Percentiles rank a stretch among this genome's conserved stretches.
These are phyloP conservation scores for Pseudolaguvia tuberculata DNA, from an alignment of 2,113 vertebrate genomes.

Conservation along the genomic window DNA sequence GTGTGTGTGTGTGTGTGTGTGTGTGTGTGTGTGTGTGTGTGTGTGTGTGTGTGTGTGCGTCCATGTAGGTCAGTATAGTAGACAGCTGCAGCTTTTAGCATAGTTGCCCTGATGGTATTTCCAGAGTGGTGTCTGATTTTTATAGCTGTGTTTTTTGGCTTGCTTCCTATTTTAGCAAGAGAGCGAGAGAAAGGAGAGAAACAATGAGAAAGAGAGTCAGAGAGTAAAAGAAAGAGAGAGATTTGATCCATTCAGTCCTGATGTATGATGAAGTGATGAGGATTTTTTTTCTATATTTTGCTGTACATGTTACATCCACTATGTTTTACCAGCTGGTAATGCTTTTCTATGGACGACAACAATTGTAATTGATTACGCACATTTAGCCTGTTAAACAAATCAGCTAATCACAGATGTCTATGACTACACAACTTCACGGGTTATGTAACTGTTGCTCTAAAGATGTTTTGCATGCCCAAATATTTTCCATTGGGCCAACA, in stretches of 20 bases:
- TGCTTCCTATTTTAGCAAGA: slow-evolving; percentile 51
- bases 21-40: too few species aligned
- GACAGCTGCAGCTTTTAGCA: slow-evolving; percentile 43
- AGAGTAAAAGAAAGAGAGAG: slow-evolving; percentile 37
- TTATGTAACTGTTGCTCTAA: background rate
- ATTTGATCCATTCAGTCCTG: background rate
- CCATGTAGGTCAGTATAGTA: slow-evolving; percentile 45
- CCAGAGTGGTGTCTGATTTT: slow-evolving; percentile 68
- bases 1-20: too few species aligned
- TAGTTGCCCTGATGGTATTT: slow-evolving; percentile 60
- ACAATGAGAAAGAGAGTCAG: slow-evolving; percentile 33
- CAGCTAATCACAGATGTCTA: background rate
- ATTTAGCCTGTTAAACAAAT: background rate
- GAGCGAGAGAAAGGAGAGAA: slow-evolving; percentile 9
- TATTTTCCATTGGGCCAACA: background rate
- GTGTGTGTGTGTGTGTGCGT: too few species aligned
- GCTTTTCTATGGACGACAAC: background rate
- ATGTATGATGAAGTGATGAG: slow-evolving; percentile 31
- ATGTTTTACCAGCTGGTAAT: slow-evolving; percentile 7
- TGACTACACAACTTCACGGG: too few species aligned
- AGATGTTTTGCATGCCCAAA: background rate
- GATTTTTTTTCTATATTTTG: slow-evolving; percentile 18
- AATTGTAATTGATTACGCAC: background rate
- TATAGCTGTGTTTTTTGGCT: slow-evolving; percentile 69
- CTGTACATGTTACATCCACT: background rate